Base-by-base conservation (phyloP, 2,113 vertebrate species). In the Atrichornis clamosus region DNA sequence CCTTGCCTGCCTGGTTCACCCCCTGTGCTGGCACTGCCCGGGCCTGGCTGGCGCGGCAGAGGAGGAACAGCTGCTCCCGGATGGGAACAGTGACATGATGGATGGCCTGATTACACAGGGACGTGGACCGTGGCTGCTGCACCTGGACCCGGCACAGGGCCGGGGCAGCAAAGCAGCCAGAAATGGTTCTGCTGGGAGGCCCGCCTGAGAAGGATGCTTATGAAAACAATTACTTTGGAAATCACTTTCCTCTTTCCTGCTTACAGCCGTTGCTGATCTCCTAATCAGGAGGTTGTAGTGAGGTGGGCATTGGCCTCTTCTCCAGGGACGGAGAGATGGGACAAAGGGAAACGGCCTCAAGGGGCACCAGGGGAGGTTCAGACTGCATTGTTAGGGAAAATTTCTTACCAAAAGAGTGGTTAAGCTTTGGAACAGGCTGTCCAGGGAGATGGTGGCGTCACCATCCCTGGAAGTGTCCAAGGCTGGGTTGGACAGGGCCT, bases 51-150 rank as follows among this genome's bases (percentile, higher is more conserved):
- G 32, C 85, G 11, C 24, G 30, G 70, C 84, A 85, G 62, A 11
- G 44, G 11, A 41, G 88, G 82, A 93, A 20, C 91, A 97, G 97
- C 93, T 95, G 96, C 80, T 84, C 19, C 53, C 35, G 86, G 60
- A 72, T 67, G 90, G 92, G 32, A 88, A 27, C 47, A 16, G 75
- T 20, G 92, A 68, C 37, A 39, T 96, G 95, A 97, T 97, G 53
- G 6, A 94, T 91, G 82, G 68, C 9, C 78, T 58, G 68, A 67
- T 91, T 81, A 91, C 1, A 7, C 87, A 72, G 84, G 35, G 88
- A 95, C 90, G 88, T 86, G 79, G 96, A 91, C 37, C 90, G 10
- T 64, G 88, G 77, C 87, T 81, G 46, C 52, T 58, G 79, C 96
- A 97, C 91, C 96, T 96, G 93, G 88, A 68, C 68, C 19, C 37